Evolutionary conservation across 2,888 invertebrate genomes (phyloP), one percentile per base, ranked within the genome.

Genomic region (Elgonia sp.): DNA sequence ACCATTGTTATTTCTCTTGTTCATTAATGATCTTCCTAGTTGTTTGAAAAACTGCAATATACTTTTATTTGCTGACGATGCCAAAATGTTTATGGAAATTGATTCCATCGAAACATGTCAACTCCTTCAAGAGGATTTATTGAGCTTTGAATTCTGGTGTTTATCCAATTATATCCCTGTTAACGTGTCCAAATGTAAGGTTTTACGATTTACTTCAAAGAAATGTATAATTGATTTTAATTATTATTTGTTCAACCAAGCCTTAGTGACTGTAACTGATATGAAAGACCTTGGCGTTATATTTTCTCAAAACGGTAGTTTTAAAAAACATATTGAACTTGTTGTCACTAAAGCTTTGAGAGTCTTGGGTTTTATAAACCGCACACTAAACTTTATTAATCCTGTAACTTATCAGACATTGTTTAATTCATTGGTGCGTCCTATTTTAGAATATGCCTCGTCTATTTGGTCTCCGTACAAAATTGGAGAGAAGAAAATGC

Each of bases 341-440:
- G 46, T 46, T 16, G 42, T 75, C 1, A 62, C 42, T 46, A 75
- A 62, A 42, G 12, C 75, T 16, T 20, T 62, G 5, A 40, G 42
- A 21, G 21, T 62, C 12, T n/a, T n/a, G n/a, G n/a, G n/a, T n/a
- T n/a, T n/a, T n/a, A n/a, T n/a, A n/a, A n/a, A n/a, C n/a, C n/a
- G n/a, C n/a, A n/a, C n/a, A n/a, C 46, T 75, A 0, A 62, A 62
- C 12, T 75, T 46, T 62, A 62, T 62, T 42, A 62, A 75, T 46
- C 62, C 75, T 29, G 14, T 1, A 14, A 75, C 62, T 14, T 75
- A 75, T 37, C 14, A 16, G 12, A 14, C 18, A 39, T 16, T 75
- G n/a, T 75, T 62, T 14, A 75, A 62, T 21, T 20, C 42, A 1
- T 62, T 75, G 16, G 75, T 62, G 18, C 60, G 75, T 9, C 20